A percentile compares a stretch with the other conserved stretches of the same genome.
Conservation (phyloP, 2,113 vertebrate species). For the Maccullochella peelii region DNA sequence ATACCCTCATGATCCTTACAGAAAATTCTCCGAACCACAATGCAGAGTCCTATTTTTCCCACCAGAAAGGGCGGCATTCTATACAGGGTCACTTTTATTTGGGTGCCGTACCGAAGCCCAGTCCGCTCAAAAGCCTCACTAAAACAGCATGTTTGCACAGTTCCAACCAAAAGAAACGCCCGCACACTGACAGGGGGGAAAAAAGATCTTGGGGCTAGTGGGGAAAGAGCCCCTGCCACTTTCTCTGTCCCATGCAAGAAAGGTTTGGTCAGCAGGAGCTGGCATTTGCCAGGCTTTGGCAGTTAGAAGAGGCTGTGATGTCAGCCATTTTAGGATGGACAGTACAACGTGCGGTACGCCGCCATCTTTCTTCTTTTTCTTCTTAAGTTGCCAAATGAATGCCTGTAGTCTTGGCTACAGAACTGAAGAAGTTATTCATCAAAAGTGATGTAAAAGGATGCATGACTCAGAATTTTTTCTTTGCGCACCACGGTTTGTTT, state of each 20-base stretch:
- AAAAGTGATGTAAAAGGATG: conserved; percentile 76
- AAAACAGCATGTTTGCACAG: conserved; percentile 81
- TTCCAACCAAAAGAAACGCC: conserved; percentile 78
- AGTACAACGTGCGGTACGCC: conserved; percentile 76
- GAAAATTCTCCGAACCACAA: conserved; percentile 52
- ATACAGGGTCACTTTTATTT: conserved; percentile 69
- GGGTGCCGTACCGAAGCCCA: conserved; percentile 61
- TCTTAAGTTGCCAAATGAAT: conserved; percentile 76
- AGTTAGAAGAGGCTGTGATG: conserved; percentile 75
- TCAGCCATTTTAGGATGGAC: conserved; percentile 85
- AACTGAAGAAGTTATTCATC: conserved; percentile 77
- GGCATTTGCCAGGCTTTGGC: conserved; percentile 79
- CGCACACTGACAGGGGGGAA: conserved; percentile 13
- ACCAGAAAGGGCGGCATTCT: conserved; percentile 39
- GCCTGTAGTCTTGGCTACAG: conserved; percentile 76
- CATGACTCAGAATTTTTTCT: conserved; percentile 68
- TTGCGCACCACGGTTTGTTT: conserved; percentile 66
- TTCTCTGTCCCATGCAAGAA: conserved; percentile 77
- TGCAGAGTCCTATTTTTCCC: conserved; percentile 40
- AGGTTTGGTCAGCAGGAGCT: conserved; percentile 80
- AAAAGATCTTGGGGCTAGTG: conserved; percentile 51
- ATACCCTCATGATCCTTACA: conserved; percentile 55
- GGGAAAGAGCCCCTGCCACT: conserved; percentile 71
- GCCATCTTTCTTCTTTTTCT: conserved; percentile 83
- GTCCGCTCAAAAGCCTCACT: conserved; percentile 71